These are phyloP conservation scores for Hylaeus anthracinus DNA, from an alignment of 1,140 invertebrate species.

Conservation along the genomic window DNA sequence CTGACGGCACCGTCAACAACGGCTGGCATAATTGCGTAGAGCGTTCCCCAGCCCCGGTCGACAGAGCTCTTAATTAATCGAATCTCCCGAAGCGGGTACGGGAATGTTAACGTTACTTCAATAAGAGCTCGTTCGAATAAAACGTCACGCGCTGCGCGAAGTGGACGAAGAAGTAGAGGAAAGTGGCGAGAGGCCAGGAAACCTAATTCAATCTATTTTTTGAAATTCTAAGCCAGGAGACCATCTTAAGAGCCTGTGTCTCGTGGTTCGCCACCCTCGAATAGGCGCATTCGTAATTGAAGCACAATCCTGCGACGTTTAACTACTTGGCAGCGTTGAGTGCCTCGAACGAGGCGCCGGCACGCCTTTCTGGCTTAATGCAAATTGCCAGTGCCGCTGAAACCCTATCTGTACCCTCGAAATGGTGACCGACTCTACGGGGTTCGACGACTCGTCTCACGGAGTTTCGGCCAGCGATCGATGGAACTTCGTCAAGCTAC, in stretches of 20 bases:
- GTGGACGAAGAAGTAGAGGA: not conserved
- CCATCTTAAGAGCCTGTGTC: not conserved
- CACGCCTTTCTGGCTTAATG: conserved; percentile 47
- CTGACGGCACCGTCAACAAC: not conserved
- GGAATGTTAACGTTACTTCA: conserved; percentile 35
- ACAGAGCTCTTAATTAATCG: conserved; percentile 58
- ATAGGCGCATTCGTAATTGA: conserved; percentile 56
- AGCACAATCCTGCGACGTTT: conserved; percentile 68
- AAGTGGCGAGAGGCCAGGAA: not conserved
- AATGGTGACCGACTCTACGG: conserved; percentile 1
- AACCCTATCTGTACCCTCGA: conserved; percentile 17
- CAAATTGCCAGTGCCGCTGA: conserved; percentile 40
- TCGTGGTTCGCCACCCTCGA: conserved; percentile 3
- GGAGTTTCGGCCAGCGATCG: not conserved
- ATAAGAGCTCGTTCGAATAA: conserved; percentile 8
- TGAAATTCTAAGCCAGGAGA: no score
- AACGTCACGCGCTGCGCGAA: not conserved
- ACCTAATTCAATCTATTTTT: no score
- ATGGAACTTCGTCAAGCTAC: not conserved
- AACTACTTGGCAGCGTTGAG: conserved; percentile 66
- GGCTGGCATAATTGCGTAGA: conserved; percentile 10
- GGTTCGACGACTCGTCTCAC: not conserved
- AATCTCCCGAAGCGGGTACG: conserved; percentile 42
- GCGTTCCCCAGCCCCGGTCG: conserved; percentile 14
- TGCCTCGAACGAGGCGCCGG: conserved; percentile 40